A percentile compares a stretch with the other conserved stretches of the same genome.
phyloP scores from a whole-genome alignment of 2,888 invertebrate species.

The Scelioninae gen. 2 region DNA sequence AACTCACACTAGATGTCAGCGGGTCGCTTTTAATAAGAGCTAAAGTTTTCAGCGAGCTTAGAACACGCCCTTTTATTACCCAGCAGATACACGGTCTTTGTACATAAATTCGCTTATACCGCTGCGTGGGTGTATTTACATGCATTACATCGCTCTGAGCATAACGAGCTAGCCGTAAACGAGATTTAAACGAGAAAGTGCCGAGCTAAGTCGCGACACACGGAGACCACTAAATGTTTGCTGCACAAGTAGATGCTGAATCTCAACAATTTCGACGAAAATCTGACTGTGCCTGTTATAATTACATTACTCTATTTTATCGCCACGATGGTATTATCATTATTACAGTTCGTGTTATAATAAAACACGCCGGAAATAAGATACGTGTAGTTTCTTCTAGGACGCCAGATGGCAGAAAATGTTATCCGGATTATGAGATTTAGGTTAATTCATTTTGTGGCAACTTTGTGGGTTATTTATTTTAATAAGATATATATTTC shows the following conservation, averaged over 20 bases:
- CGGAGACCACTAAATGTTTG: constrained; percentile 56
- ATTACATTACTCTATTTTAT: constrained; percentile 49
- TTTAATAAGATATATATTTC: constrained; percentile 22
- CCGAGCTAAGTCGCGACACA: constrained; percentile 59
- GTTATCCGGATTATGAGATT: constrained; percentile 41
- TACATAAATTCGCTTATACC: constrained; percentile 56
- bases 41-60: constrained; percentile 45
- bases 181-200: constrained; percentile 65
- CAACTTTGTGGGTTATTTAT: constrained; percentile 18
- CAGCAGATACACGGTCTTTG: constrained; percentile 49
- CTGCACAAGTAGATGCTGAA: constrained; percentile 39
- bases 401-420: constrained; percentile 38
- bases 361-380: constrained; percentile 36
- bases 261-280: constrained; percentile 51
- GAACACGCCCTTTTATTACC: constrained; percentile 64
- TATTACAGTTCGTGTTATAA: constrained; percentile 41
- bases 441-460: constrained; percentile 39
- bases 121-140: constrained; percentile 61
- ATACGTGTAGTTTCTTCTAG: constrained; percentile 34
- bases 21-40: constrained; percentile 63
- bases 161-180: constrained; percentile 62
- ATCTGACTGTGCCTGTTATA: constrained; percentile 50
- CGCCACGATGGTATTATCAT: constrained; percentile 34
- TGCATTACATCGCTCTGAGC: constrained; percentile 61
- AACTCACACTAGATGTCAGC: constrained; percentile 21